Percentiles rank a stretch among this genome's conserved stretches.
These are phyloP conservation scores for Heliconius erato DNA, from an alignment of 2,888 invertebrate genomes.

Conservation along the genomic window DNA sequence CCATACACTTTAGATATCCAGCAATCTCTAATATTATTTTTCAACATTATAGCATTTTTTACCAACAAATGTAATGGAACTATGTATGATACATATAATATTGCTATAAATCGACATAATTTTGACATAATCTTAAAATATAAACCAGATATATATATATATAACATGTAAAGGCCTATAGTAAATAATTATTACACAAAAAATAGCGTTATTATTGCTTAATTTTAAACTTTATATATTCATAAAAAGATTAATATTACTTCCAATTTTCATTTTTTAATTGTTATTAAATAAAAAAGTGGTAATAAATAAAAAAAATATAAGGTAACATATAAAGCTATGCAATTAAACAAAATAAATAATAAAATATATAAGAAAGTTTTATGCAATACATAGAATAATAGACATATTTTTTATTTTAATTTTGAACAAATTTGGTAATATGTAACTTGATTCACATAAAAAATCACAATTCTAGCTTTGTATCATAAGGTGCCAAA, in stretches of 20 bases:
- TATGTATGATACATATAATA: conserved; percentile 6
- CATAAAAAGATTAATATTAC: neutral
- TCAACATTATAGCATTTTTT: neutral
- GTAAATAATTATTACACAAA: neutral
- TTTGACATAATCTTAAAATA: neutral
- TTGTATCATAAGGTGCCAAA: conserved; percentile 2
- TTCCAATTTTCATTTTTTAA: neutral
- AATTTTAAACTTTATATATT: neutral
- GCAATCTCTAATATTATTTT: neutral
- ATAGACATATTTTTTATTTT: neutral
- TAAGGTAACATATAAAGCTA: too few relatives aligned
- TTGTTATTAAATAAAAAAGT: neutral
- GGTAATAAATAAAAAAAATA: neutral
- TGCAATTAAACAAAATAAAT: neutral
- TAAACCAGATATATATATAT: neutral
- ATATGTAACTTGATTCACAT: neutral
- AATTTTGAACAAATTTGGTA: neutral
- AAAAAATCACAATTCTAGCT: neutral
- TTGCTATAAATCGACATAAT: neutral
- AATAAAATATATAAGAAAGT: neutral
- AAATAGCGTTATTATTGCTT: conserved; percentile 13
- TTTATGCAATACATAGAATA: neutral
- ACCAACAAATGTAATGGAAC: conserved; percentile 13
- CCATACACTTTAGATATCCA: neutral
- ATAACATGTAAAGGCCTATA: neutral